Conservation (phyloP, 2,888 invertebrate species). For the Dione vanillae region DNA sequence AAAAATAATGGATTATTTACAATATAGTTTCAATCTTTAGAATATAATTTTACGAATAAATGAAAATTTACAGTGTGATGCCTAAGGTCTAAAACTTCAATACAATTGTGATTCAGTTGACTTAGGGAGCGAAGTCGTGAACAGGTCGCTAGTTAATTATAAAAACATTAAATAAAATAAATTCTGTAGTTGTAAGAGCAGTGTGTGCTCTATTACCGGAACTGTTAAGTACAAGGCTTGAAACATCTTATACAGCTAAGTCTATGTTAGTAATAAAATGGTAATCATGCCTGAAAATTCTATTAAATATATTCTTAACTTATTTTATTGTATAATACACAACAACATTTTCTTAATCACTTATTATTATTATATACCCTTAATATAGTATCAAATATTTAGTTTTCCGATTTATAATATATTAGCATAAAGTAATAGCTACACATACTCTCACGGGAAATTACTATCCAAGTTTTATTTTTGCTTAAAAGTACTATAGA, state of each 20-base stretch:
- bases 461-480: conserved; percentile 17
- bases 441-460: conserved; percentile 18
- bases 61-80: no score
- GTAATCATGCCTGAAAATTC: no score
- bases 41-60: no score
- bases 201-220: neutral
- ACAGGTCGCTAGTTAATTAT: no score
- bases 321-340: neutral
- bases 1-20: no score
- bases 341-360: neutral
- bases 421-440: conserved; percentile 3
- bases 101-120: no score
- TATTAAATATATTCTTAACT: neutral
- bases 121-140: no score
- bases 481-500: conserved; percentile 11
- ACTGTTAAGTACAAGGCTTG: neutral
- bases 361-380: neutral
- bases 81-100: no score
- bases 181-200: neutral
- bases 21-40: no score
- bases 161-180: no score
- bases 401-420: conserved; percentile 10
- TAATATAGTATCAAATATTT: neutral
- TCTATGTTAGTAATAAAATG: no score
- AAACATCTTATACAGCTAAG: no score